Conservation (phyloP, 37 sponge, comb jelly and placozoan species). For the Axinella damicornis region DNA sequence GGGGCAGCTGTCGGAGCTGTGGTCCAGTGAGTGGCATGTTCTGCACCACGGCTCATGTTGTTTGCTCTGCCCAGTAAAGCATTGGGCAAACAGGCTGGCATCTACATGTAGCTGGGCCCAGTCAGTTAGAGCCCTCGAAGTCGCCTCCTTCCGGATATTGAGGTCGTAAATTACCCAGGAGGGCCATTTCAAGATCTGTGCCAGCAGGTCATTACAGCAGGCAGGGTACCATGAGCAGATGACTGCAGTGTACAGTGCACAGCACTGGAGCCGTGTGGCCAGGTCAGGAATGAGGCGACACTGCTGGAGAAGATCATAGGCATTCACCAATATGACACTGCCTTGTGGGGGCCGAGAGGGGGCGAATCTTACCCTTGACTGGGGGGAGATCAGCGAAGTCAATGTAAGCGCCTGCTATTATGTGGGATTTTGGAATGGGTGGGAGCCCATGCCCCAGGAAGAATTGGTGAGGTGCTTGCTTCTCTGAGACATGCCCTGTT, state of each 20-base stretch:
- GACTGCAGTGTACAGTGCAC: neutral
- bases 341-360: neutral
- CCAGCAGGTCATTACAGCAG: neutral
- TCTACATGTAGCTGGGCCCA: neutral
- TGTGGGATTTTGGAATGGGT: neutral
- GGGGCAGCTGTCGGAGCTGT: slow-evolving; percentile 7
- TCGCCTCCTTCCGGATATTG: neutral
- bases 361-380: neutral
- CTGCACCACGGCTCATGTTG: neutral
- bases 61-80: neutral
- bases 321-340: neutral
- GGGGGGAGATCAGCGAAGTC: slow-evolving; percentile 16
- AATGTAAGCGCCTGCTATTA: neutral
- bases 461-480: neutral
- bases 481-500: too few relatives aligned
- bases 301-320: neutral
- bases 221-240: neutral
- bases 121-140: neutral
- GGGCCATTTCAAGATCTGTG: neutral
- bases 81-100: neutral
- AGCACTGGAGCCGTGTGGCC: neutral
- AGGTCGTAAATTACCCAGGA: slow-evolving; percentile 1
- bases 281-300: neutral
- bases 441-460: neutral
- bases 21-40: slow-evolving; percentile 7